These are phyloP conservation scores for Zophobas morio DNA, from an alignment of 1,140 invertebrate species.

Conservation along the genomic window DNA sequence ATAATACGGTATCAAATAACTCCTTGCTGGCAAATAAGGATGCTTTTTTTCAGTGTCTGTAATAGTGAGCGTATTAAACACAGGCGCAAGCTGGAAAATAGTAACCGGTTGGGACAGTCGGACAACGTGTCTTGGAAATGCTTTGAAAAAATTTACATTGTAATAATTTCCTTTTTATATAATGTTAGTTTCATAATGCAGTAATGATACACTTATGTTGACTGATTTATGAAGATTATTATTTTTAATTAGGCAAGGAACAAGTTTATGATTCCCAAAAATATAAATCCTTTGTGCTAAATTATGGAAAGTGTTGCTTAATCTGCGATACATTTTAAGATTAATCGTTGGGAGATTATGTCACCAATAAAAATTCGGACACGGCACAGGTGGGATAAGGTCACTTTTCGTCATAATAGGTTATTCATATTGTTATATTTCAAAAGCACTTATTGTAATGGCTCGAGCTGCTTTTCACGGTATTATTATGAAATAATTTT, in stretches of 20 bases:
- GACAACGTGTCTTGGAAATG: constrained; percentile 11
- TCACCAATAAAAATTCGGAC: neutral
- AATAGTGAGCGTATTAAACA: neutral
- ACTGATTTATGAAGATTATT: neutral
- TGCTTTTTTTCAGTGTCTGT: neutral
- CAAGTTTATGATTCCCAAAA: neutral
- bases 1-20: neutral
- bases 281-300: neutral
- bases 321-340: constrained; percentile 5
- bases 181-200: constrained; percentile 12
- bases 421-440: neutral
- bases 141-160: constrained; percentile 4
- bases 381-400: constrained; percentile 10
- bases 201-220: constrained; percentile 1
- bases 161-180: constrained; percentile 35
- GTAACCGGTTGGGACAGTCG: constrained; percentile 24
- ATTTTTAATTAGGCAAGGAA: constrained; percentile 1
- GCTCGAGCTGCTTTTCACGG: neutral
- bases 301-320: neutral
- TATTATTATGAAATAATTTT: neutral
- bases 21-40: neutral
- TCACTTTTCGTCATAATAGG: constrained; percentile 14
- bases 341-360: neutral
- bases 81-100: constrained; percentile 16
- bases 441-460: neutral